Percentiles rank a stretch among this genome's conserved stretches.
phyloP scores from a whole-genome alignment of 1,140 invertebrate genomes.

The Neodiprion fabricii region DNA sequence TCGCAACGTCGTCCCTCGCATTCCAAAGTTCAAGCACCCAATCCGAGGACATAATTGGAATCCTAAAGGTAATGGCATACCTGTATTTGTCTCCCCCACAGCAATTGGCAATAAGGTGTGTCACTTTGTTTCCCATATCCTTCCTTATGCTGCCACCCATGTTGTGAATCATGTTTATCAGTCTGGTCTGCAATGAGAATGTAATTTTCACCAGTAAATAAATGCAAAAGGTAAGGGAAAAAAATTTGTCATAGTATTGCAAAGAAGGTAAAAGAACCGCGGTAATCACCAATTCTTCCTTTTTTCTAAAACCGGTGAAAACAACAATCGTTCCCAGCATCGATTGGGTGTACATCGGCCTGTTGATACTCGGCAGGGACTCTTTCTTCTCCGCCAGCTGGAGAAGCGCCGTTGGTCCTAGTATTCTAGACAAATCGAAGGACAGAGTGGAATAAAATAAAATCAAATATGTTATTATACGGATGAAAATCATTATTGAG shows the following conservation, averaged over 20 bases:
- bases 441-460: slow-evolving; percentile 28
- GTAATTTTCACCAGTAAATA: not conserved
- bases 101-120: slow-evolving; percentile 89
- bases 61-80: slow-evolving; percentile 86
- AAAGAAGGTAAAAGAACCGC: slow-evolving; percentile 15
- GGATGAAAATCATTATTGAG: not conserved
- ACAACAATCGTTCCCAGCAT: slow-evolving; percentile 87
- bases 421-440: slow-evolving; percentile 62
- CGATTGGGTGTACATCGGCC: slow-evolving; percentile 85
- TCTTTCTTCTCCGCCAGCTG: slow-evolving; percentile 75
- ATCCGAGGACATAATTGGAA: slow-evolving; percentile 84
- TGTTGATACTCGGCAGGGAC: slow-evolving; percentile 71
- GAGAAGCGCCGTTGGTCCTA: slow-evolving; percentile 79
- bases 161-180: slow-evolving; percentile 87
- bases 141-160: slow-evolving; percentile 94
- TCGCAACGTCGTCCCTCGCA: slow-evolving; percentile 71
- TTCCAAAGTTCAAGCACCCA: slow-evolving; percentile 92
- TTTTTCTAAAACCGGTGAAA: slow-evolving; percentile 88
- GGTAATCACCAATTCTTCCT: slow-evolving; percentile 81
- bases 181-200: slow-evolving; percentile 70
- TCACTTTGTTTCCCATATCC: slow-evolving; percentile 86
- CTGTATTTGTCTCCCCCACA: slow-evolving; percentile 86
- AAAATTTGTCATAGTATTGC: no score
- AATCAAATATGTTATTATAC: slow-evolving; percentile 24
- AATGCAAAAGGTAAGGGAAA: not conserved